A percentile compares a stretch with the other conserved stretches of the same genome.
Evolutionary conservation across 1,140 invertebrate genomes (phyloP).

Genomic region (Pseudomyrmex cubaensis): DNA sequence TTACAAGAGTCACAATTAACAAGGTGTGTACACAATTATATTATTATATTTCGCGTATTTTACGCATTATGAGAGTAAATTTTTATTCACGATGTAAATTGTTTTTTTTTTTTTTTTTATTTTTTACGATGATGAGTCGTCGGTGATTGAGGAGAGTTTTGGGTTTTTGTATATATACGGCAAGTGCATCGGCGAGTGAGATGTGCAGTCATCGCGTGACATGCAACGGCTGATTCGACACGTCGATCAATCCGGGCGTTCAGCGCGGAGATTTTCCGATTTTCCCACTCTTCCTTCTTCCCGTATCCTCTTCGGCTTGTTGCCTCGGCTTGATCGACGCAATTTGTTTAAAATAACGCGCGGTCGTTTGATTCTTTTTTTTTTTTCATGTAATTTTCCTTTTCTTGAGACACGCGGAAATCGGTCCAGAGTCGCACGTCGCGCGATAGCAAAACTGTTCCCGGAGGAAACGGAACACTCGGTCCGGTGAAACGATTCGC

Average conservation of each 20-base stretch:
- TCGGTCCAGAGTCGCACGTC: constrained; percentile 2
- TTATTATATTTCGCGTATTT: constrained; percentile 55
- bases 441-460: constrained; percentile 30
- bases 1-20: constrained; percentile 53
- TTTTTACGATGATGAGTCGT: constrained; percentile 52
- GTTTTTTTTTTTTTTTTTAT: constrained; percentile 34
- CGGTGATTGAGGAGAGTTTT: constrained; percentile 38
- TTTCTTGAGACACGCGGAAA: background rate
- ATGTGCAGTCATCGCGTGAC: constrained; percentile 49
- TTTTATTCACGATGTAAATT: constrained; percentile 67
- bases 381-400: no score
- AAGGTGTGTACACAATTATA: constrained; percentile 54
- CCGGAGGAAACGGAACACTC: constrained; percentile 25
- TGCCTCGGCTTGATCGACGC: no score
- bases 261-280: background rate
- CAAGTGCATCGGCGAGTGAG: constrained; percentile 49
- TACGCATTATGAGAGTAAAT: constrained; percentile 57
- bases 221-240: constrained; percentile 29
- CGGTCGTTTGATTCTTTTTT: background rate
- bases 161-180: background rate
- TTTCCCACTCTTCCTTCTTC: background rate
- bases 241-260: constrained; percentile 19
- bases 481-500: constrained; percentile 8
- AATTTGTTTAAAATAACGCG: background rate
- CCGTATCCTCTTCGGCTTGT: background rate